Percentiles rank a stretch among this genome's conserved stretches.
phyloP scores from a whole-genome alignment of 2,113 vertebrate genomes.

The Leucosticte australis region DNA sequence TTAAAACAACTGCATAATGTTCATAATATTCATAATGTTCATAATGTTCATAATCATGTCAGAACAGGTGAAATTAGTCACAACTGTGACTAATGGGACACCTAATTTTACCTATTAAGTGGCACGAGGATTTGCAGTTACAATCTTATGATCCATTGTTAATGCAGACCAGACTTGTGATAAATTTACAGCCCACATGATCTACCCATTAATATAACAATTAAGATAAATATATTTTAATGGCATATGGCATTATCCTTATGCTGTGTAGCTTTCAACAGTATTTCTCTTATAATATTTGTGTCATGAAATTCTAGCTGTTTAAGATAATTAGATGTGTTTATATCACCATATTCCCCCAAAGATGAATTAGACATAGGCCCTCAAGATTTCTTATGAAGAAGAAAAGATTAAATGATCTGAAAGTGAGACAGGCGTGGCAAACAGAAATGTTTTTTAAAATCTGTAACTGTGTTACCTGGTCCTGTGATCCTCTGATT shows the following conservation, averaged over 20 bases:
- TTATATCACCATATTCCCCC: neutral
- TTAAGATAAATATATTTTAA: slow-evolving; percentile 18
- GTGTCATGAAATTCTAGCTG: neutral
- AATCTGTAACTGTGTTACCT: neutral
- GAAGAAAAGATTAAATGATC: neutral
- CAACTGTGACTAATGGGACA: neutral
- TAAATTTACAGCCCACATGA: neutral
- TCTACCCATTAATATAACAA: neutral
- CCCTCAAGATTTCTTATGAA: neutral
- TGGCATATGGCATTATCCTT: neutral
- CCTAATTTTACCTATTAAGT: neutral
- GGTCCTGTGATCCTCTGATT: neutral
- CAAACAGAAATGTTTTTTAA: neutral
- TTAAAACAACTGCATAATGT: neutral
- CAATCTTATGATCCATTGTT: neutral
- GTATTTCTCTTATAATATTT: neutral
- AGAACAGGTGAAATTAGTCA: slow-evolving; percentile 22
- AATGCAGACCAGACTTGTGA: neutral
- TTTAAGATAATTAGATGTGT: neutral
- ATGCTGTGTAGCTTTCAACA: neutral
- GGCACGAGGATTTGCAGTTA: neutral
- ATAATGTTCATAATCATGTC: neutral
- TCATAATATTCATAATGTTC: neutral
- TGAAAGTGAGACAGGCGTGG: neutral
- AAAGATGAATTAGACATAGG: neutral